Evolutionary conservation across 2,797 vertebrate species (phyloP).

Genomic region (Periparus ater): DNA sequence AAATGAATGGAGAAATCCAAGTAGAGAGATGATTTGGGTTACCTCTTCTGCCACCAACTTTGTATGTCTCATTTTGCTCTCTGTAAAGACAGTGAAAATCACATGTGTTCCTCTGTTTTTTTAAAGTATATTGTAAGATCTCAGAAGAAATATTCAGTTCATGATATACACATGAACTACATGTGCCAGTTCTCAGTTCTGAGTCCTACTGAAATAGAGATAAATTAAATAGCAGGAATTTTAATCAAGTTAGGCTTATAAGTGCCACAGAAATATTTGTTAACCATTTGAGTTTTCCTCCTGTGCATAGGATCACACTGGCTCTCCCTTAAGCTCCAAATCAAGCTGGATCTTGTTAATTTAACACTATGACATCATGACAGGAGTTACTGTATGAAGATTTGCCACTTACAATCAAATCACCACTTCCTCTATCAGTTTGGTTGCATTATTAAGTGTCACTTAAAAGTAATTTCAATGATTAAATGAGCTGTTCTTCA

Average conservation of each 20-base stretch:
- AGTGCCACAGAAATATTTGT: not conserved
- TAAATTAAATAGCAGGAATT: not conserved
- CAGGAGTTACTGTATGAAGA: not conserved
- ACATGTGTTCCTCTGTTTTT: not conserved
- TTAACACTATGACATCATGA: not conserved
- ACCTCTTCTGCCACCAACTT: not conserved
- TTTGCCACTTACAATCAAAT: constrained; percentile 42
- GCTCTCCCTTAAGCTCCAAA: not conserved
- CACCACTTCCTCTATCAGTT: constrained; percentile 20
- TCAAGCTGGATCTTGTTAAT: not conserved
- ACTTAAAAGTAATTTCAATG: constrained; percentile 37
- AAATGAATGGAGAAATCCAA: not conserved
- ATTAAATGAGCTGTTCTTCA: constrained; percentile 41
- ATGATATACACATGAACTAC: not conserved
- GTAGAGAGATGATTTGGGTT: not conserved
- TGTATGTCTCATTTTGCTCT: not conserved
- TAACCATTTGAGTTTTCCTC: not conserved
- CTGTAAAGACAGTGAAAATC: not conserved
- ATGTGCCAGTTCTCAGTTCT: not conserved
- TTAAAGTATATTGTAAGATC: not conserved
- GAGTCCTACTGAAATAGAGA: not conserved
- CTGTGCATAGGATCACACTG: not conserved
- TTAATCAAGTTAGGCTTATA: not conserved
- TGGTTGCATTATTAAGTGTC: constrained; percentile 39
- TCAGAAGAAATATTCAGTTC: not conserved